Percentiles rank a stretch among this genome's conserved stretches.
These are phyloP conservation scores for Menidia beryllina DNA, from an alignment of 2,113 vertebrate genomes.

Conservation along the genomic window DNA sequence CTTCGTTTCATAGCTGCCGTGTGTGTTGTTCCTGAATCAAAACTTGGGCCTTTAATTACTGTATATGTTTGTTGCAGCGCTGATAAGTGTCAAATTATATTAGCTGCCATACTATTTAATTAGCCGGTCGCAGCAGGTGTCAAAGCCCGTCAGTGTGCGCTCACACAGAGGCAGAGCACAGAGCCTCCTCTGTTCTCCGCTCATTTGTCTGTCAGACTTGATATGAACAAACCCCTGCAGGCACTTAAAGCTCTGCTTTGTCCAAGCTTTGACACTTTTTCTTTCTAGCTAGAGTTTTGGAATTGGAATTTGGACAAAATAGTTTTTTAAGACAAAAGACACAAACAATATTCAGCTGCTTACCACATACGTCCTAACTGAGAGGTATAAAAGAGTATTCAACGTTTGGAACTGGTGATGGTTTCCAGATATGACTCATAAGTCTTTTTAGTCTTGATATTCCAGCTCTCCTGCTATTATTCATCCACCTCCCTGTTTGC, in stretches of 20 bases:
- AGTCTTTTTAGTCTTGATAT: background rate
- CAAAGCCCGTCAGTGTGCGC: conserved; percentile 69
- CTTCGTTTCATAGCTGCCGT: conserved; percentile 73
- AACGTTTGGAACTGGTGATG: no score
- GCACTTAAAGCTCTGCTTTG: conserved; percentile 36
- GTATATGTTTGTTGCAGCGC: conserved; percentile 75
- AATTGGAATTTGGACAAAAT: background rate
- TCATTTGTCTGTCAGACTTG: conserved; percentile 64
- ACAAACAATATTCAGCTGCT: background rate
- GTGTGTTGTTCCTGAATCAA: conserved; percentile 69
- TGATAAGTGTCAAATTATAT: conserved; percentile 83
- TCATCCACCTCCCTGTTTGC: background rate
- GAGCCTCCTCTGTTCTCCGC: conserved; percentile 67
- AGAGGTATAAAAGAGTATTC: no score
- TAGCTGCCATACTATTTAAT: conserved; percentile 78
- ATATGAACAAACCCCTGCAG: conserved; percentile 68
- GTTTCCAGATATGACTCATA: background rate
- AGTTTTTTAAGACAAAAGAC: background rate
- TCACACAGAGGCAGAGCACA: conserved; percentile 71
- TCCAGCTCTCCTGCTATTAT: no score
- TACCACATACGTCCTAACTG: no score
- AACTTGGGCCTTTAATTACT: conserved; percentile 79
- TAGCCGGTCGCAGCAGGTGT: conserved; percentile 81
- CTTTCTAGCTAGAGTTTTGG: conserved; percentile 4
- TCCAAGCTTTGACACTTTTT: conserved; percentile 4